phyloP scores from a whole-genome alignment of 2,797 vertebrate species.

The Rhabdophis nuchalis region DNA sequence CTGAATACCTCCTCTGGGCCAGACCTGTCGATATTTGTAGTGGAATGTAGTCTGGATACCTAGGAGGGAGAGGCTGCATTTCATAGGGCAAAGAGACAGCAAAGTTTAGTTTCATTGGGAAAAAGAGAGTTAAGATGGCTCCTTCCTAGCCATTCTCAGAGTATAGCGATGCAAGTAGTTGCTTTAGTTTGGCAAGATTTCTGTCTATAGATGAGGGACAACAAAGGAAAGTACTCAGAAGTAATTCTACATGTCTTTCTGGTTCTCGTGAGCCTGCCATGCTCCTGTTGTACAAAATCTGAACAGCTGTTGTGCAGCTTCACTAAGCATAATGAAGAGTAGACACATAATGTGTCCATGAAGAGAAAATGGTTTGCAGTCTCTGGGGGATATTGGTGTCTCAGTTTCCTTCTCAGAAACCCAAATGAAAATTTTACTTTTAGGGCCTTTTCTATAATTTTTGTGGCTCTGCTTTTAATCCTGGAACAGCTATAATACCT shows the following conservation, averaged over 20 bases:
- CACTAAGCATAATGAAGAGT: background rate
- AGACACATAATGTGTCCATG: background rate
- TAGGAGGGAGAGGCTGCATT: background rate
- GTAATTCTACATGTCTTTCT: background rate
- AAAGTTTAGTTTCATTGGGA: background rate
- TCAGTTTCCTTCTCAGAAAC: background rate
- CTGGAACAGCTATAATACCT: conserved; percentile 4
- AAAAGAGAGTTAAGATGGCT: background rate
- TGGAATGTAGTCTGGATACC: background rate
- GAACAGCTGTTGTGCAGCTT: background rate
- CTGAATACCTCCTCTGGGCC: too few relatives aligned
- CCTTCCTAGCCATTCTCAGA: background rate
- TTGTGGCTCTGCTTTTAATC: background rate
- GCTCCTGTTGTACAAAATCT: background rate
- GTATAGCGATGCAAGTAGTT: background rate
- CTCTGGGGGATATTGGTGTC: background rate
- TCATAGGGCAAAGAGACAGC: background rate
- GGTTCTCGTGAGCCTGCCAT: background rate
- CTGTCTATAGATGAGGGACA: background rate
- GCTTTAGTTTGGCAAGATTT: background rate
- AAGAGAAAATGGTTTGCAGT: background rate
- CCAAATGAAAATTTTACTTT: background rate
- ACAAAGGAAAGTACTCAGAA: background rate
- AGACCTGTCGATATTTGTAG: background rate
- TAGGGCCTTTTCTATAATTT: background rate